phyloP scores from a whole-genome alignment of 2,797 vertebrate genomes.

The Etheostoma perlongum region DNA sequence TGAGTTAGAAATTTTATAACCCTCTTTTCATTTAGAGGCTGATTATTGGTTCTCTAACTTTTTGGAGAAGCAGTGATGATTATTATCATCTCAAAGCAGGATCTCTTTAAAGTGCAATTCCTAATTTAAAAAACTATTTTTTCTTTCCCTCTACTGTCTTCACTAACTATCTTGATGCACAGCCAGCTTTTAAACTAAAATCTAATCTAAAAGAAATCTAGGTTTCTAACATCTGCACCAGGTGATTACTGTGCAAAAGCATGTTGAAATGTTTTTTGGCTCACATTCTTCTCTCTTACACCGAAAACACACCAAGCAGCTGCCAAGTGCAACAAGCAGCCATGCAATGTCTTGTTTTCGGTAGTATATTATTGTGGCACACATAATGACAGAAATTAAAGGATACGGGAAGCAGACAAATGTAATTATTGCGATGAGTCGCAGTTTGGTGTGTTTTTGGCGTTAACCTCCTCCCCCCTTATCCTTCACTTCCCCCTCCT shows the following conservation, averaged over 20 bases:
- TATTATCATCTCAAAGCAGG: background rate
- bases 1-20: background rate
- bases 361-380: too few relatives aligned
- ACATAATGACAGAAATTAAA: too few relatives aligned
- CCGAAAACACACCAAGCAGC: too few relatives aligned
- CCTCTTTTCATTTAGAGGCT: background rate
- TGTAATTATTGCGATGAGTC: too few relatives aligned
- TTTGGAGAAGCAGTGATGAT: background rate
- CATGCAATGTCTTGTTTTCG: too few relatives aligned
- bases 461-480: too few relatives aligned
- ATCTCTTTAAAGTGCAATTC: background rate
- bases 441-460: too few relatives aligned
- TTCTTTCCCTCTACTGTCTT: constrained; percentile 52
- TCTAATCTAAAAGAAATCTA: constrained; percentile 20
- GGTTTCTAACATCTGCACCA: constrained; percentile 52
- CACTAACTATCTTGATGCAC: constrained; percentile 52
- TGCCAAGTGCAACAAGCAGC: too few relatives aligned
- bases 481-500: constrained; percentile 34
- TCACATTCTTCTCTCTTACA: constrained; percentile 10
- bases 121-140: constrained; percentile 22
- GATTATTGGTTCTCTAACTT: background rate
- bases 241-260: constrained; percentile 39
- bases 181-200: constrained; percentile 61
- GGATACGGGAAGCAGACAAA: too few relatives aligned
- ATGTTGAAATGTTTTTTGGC: constrained; percentile 33